Base-by-base conservation (phyloP, 2,888 invertebrate species). In the Ypsolopha sequella region DNA sequence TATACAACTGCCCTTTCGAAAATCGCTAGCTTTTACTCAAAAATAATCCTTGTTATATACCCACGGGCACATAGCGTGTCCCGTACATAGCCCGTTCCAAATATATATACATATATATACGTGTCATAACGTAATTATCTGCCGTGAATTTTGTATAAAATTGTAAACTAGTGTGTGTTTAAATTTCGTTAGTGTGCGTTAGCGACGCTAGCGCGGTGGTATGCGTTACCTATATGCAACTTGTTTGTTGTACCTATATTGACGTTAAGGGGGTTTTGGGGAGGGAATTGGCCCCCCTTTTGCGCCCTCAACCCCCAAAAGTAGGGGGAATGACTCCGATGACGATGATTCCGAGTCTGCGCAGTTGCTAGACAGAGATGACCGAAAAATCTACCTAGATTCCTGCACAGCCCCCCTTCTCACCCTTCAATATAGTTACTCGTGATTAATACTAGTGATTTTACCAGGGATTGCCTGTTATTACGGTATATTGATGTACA, bases 331-430 rank as follows among this genome's bases (percentile, higher is more conserved):
- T 60, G 57, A 54, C 69, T 45, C 10, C 24, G 65, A 74, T 80
- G 77, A 81, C 74, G 78, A 82, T 76, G 81, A 85, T 69, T 69
- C 61, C 68, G 76, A 70, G 80, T 76, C 80, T 85, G 79, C 80
- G 72, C 77, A 69, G 66, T 64, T 58, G 80, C 56, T 52, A 60
- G 78, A 81, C 59, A 55, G 77, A 60, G 85, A 82, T 48, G 59
- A 67, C 60, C 67, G 66, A 73, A 71, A 70, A 63, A 60, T 64
- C 66, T 64, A 62, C 59, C 60, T 58, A 66, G 58, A 35, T 49
- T 49, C 7, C 41, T 34, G 13, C 44, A 49, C 64, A 64, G 53
- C 53, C 63, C 65, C 55, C 33, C 13, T 11, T 13, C 36, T 60
- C 50, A 52, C 56, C 59, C 61, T 64, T 58, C 60, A 54, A 53